Base-by-base conservation (phyloP, 2,113 vertebrate species). In the Arvicanthis niloticus region DNA sequence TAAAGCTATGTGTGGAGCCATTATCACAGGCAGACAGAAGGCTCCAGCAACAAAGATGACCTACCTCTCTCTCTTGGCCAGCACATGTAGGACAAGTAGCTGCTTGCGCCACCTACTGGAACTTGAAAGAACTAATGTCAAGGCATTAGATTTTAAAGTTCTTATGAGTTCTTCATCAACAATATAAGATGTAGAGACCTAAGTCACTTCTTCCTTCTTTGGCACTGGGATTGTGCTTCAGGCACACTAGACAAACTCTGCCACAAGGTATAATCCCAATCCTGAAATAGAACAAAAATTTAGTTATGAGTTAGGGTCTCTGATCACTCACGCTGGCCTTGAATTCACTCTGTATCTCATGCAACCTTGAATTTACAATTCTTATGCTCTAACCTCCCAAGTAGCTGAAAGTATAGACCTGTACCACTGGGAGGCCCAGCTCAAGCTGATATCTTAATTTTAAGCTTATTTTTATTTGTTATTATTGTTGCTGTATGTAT, bases 101-200 rank as follows among this genome's bases (percentile, higher is more conserved):
- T 97, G 0, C 53, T 97, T 80, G 78, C 96, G 98, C 97, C 98
- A 96, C 94, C 97, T 97, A 65, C 65, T 91, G 98, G 98, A 56
- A 77, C 91, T 91, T 16, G 84, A 96, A 98, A 94, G 93, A 91
- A 97, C 34, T 40, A 40, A 29, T 77, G 40, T 86, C 68, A 89
- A 91, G 86, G 81, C 29, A 11, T 58, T 86, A 26, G 17, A 80
- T 84, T 85, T 94, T 51, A 34, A 42, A 70, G 58, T 58, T 29
- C 11, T 22, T 82, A 24, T 26, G 21, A 62, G n/a, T n/a, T 84
- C 85, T 62, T 81, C 16, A 68, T 78, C 17, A 85, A 67, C 34
- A 72, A 7, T 4, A 15, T 45, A 87, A 87, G 75, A 88, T 60
- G 58, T 67, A 51, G 70, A 88, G 34, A 88, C 40, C 62, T 56